Conservation (phyloP, 1,140 invertebrate species). For the Caenorhabditis elegans region DNA sequence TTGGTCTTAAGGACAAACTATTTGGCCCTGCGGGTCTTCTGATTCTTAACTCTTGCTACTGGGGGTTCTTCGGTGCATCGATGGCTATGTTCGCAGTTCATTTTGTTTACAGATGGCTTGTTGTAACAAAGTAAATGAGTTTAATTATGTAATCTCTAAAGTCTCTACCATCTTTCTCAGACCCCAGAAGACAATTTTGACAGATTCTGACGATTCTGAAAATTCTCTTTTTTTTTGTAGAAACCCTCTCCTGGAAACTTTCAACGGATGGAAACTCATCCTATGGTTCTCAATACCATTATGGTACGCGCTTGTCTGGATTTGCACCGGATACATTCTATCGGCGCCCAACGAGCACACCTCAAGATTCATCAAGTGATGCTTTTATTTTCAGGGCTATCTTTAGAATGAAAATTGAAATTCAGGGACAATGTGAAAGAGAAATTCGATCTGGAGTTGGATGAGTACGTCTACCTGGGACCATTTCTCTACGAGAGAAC, state of each 20-base stretch:
- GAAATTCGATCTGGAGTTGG: background rate
- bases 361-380: background rate
- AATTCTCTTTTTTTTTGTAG: no score
- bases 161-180: no score
- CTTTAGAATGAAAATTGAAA: background rate
- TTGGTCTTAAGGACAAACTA: background rate
- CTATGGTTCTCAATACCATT: background rate
- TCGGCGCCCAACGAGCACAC: background rate
- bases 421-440: background rate
- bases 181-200: no score
- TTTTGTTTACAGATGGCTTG: background rate
- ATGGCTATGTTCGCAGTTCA: background rate
- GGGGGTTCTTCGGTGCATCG: background rate
- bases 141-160: no score
- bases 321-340: background rate
- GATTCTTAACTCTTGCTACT: background rate
- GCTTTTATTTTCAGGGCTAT: background rate
- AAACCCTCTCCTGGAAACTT: background rate
- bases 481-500: background rate
- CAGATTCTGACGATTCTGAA: no score
- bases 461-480: background rate
- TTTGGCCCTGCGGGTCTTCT: background rate
- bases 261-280: background rate
- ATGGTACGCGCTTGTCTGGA: background rate
- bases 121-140: no score